Percentiles rank a stretch among this genome's conserved stretches.
phyloP scores from a whole-genome alignment of 2,797 vertebrate genomes.

The Aplochiton taeniatus region DNA sequence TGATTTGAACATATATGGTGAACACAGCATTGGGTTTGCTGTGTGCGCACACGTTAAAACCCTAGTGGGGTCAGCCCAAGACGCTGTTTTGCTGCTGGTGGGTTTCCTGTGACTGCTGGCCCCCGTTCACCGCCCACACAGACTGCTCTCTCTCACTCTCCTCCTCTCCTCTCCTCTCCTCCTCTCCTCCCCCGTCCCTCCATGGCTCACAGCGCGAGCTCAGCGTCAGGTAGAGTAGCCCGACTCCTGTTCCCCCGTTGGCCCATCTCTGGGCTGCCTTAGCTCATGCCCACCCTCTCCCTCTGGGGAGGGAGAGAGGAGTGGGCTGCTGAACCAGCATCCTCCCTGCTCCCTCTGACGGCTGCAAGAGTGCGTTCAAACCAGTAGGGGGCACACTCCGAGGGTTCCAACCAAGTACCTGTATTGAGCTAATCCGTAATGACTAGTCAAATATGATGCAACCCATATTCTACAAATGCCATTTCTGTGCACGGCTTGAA shows the following conservation, averaged over 20 bases:
- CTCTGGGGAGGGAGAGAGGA: constrained; percentile 31
- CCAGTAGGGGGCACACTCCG: constrained; percentile 44
- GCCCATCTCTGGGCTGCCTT: constrained; percentile 43
- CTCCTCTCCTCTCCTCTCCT: constrained; percentile 8
- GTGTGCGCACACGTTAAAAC: no score
- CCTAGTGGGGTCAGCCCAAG: no score
- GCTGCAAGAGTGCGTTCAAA: constrained; percentile 47
- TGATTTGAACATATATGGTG: neutral
- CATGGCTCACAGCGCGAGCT: constrained; percentile 91
- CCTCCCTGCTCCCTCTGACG: constrained; percentile 47
- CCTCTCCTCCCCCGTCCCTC: constrained; percentile 43
- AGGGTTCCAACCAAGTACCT: constrained; percentile 8
- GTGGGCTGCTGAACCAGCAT: constrained; percentile 43
- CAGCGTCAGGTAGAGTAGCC: constrained; percentile 97
- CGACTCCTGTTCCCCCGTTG: constrained; percentile 42
- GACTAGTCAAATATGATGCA: constrained; percentile 6
- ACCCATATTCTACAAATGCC: no score
- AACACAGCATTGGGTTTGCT: neutral
- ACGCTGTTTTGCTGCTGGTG: no score
- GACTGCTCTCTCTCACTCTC: constrained; percentile 49
- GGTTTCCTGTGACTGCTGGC: no score
- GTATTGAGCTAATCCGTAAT: constrained; percentile 20
- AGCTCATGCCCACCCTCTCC: constrained; percentile 33
- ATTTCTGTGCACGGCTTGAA: no score
- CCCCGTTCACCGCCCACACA: constrained; percentile 7